A percentile compares a stretch with the other conserved stretches of the same genome.
These are phyloP conservation scores for Agrotis segetum DNA, from an alignment of 2,888 invertebrate genomes.

Conservation along the genomic window DNA sequence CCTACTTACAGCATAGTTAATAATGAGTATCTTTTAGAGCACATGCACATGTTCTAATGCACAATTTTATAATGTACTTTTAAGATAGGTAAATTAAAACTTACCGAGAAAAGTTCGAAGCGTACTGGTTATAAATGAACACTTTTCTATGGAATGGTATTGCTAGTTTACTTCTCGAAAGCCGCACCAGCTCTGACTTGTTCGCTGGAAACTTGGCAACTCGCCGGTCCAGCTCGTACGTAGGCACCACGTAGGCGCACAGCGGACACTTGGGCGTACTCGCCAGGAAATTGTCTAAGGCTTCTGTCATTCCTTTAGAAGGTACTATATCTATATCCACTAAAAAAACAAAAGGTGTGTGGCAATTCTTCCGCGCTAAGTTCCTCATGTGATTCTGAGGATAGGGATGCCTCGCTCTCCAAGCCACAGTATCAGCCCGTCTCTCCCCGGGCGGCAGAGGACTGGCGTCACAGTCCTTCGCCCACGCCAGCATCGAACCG, in stretches of 20 bases:
- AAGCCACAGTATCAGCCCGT: constrained; percentile 92
- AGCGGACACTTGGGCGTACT: constrained; percentile 90
- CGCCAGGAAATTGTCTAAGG: constrained; percentile 93
- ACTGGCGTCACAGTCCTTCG: constrained; percentile 93
- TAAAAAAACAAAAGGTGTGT: constrained; percentile 95
- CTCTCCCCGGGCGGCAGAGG: constrained; percentile 92
- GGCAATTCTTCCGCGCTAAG: constrained; percentile 96
- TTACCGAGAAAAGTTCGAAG: constrained; percentile 97
- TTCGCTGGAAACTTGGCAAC: constrained; percentile 94
- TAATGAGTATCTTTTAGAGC: not conserved
- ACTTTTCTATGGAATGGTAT: constrained; percentile 97
- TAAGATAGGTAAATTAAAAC: constrained; percentile 56
- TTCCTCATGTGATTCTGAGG: constrained; percentile 98
- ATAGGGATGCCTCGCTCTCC: constrained; percentile 95
- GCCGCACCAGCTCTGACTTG: constrained; percentile 94
- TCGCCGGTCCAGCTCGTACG: constrained; percentile 96
- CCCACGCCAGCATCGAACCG: constrained; percentile 91
- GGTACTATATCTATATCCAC: constrained; percentile 98
- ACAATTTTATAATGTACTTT: not conserved
- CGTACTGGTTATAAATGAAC: constrained; percentile 97
- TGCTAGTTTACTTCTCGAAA: constrained; percentile 95
- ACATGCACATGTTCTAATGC: not conserved
- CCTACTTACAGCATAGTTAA: no score
- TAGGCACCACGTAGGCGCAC: constrained; percentile 97
- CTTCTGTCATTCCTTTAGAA: constrained; percentile 93